These are phyloP conservation scores for Peromyscus attwateri DNA, from an alignment of 2,797 vertebrate genomes.

Conservation along the genomic window DNA sequence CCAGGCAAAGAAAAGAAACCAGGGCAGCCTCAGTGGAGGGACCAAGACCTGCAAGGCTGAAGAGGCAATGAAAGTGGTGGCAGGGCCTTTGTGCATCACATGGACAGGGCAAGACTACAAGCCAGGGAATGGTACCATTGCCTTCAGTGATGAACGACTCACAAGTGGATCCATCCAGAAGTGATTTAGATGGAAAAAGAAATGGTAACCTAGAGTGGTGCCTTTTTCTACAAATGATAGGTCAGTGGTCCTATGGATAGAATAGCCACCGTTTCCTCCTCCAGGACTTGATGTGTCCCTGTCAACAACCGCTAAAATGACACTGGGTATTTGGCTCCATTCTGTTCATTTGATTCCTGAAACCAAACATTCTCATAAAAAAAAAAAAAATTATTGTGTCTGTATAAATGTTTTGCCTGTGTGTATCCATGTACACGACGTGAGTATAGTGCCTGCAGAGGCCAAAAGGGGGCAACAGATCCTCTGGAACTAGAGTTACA, in stretches of 20 bases:
- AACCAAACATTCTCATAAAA: not conserved
- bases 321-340: not conserved
- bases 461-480: not conserved
- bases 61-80: too few species aligned
- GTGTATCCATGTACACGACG: not conserved
- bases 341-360: slow-evolving; percentile 39
- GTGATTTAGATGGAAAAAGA: not conserved
- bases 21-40: not conserved
- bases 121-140: not conserved
- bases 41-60: too few species aligned
- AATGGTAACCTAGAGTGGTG: not conserved
- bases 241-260: not conserved
- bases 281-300: not conserved
- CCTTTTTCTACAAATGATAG: not conserved
- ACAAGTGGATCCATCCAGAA: not conserved
- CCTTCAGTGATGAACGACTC: not conserved
- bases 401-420: not conserved
- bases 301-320: not conserved
- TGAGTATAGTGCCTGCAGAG: not conserved
- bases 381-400: not conserved
- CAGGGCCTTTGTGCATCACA: accelerated
- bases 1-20: not conserved
- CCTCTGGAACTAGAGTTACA: not conserved
- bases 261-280: not conserved
- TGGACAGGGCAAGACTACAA: accelerated